Evolutionary conservation across 30 jellyfish, hydroid and myxozoan genomes (phyloP), one percentile per base, ranked within the genome.

Genomic region (Catostylus mosaicus): DNA sequence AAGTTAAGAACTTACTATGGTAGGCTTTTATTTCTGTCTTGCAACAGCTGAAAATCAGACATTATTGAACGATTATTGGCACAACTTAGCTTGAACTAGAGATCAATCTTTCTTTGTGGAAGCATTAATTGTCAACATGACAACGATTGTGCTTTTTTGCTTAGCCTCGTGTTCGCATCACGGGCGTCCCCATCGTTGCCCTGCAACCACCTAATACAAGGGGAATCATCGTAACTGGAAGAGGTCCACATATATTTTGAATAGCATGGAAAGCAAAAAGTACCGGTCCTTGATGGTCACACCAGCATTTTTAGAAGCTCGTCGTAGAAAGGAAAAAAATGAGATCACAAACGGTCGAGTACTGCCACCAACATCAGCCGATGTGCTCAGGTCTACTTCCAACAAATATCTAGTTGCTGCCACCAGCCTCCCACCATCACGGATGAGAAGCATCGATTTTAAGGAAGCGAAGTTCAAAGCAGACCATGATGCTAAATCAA

Each of bases 1-100:
- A n/a, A n/a, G n/a, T 32, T 68, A 33, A 18, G 40, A 20, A 89
- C 97, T 89, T 80, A 89, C 97, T 36, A 82, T 16, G 97, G 97
- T 57, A 89, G 61, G 60, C 97, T 63, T 19, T 92, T 92, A 10
- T 10, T 61, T 43, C 31, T 67, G 70, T 82, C 88, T 38, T 85
- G 69, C 20, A 70, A 89, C 30, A 89, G 77, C 83, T 89, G 97
- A 24, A 76, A 46, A 33, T 73, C 94, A 19, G 89, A 73, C 90
- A 82, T 78, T 14, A 11, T 46, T 6, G 12, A 50, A 16, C 24
- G 20, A 3, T 50, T 50, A 5, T 27, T 16, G 20, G 2, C 5
- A 5, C 19, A 16, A 27, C 24, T 50, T 50, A 23, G 20, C 63
- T 50, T 27, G 6, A 10, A 23, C 54, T 40, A 40, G 7, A 40